A percentile compares a stretch with the other conserved stretches of the same genome.
These are phyloP conservation scores for Volucella zonaria DNA, from an alignment of 2,888 invertebrate species.

Conservation along the genomic window DNA sequence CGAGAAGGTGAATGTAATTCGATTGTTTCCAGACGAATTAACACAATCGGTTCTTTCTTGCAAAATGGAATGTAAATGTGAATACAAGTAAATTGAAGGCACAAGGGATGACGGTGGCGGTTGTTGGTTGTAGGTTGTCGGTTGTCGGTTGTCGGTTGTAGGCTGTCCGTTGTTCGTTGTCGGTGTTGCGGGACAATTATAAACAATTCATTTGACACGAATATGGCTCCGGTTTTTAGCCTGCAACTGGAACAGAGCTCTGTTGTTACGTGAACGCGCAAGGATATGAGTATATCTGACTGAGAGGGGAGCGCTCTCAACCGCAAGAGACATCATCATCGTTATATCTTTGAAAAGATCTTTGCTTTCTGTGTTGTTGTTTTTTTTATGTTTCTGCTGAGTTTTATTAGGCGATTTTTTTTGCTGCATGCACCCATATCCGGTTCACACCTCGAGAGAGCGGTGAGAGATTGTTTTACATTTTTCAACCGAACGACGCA, in stretches of 20 bases:
- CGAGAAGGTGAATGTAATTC: constrained; percentile 69
- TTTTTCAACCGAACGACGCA: constrained; percentile 50
- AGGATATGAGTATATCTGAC: constrained; percentile 58
- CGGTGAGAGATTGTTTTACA: constrained; percentile 62
- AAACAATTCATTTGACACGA: constrained; percentile 74
- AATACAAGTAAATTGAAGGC: constrained; percentile 50
- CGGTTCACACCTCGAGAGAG: constrained; percentile 69
- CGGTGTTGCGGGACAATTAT: constrained; percentile 70
- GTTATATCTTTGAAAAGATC: constrained; percentile 59
- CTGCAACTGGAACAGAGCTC: constrained; percentile 7
- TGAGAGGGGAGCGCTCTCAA: constrained; percentile 55
- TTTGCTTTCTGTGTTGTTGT: constrained; percentile 24
- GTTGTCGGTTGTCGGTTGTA: too few species aligned
- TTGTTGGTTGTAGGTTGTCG: background rate
- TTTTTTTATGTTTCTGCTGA: constrained; percentile 38
- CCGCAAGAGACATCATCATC: constrained; percentile 71
- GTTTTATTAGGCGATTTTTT: constrained; percentile 59
- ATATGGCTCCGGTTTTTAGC: constrained; percentile 48
- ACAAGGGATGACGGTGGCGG: constrained; percentile 27
- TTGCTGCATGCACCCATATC: constrained; percentile 67
- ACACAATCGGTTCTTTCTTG: constrained; percentile 70
- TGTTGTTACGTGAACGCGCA: constrained; percentile 62
- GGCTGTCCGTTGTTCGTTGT: background rate
- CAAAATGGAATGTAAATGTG: constrained; percentile 71
- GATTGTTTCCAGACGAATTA: constrained; percentile 72